phyloP scores from a whole-genome alignment of 2,888 invertebrate genomes.

The Drosophila meridionalis region DNA sequence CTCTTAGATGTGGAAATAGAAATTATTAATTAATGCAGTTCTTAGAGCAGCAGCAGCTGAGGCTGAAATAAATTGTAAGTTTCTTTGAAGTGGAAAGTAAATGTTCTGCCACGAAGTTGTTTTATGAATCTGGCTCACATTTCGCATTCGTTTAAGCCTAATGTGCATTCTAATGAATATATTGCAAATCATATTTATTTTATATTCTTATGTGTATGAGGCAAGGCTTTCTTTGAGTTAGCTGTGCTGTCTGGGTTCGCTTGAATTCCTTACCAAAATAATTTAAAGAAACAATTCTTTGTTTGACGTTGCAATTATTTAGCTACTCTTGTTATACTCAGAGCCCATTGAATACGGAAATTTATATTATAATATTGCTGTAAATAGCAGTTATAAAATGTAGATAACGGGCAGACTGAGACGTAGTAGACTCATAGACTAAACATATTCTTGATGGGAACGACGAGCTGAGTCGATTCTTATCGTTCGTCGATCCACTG shows the following conservation, averaged over 20 bases:
- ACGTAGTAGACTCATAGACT: no score
- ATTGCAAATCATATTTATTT: background rate
- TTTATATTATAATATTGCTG: no score
- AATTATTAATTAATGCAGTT: slow-evolving; percentile 5
- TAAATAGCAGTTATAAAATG: no score
- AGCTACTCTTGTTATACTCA: no score
- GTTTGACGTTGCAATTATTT: background rate
- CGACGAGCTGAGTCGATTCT: no score
- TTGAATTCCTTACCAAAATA: background rate
- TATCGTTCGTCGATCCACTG: no score
- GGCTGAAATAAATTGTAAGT: background rate
- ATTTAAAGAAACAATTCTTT: background rate
- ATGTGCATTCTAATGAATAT: background rate
- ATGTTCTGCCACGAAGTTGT: background rate
- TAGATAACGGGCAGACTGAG: no score
- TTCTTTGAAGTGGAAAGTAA: background rate
- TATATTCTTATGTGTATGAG: background rate
- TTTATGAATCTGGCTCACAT: background rate
- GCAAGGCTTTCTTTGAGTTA: background rate
- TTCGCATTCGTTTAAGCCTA: background rate
- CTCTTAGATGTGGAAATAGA: background rate
- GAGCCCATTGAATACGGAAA: no score
- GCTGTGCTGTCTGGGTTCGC: background rate
- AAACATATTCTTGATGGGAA: no score
- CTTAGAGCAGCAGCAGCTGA: background rate